Evolutionary conservation across 1,140 invertebrate genomes (phyloP), one percentile per base, ranked within the genome.

Genomic region (Euwallacea fornicatus): DNA sequence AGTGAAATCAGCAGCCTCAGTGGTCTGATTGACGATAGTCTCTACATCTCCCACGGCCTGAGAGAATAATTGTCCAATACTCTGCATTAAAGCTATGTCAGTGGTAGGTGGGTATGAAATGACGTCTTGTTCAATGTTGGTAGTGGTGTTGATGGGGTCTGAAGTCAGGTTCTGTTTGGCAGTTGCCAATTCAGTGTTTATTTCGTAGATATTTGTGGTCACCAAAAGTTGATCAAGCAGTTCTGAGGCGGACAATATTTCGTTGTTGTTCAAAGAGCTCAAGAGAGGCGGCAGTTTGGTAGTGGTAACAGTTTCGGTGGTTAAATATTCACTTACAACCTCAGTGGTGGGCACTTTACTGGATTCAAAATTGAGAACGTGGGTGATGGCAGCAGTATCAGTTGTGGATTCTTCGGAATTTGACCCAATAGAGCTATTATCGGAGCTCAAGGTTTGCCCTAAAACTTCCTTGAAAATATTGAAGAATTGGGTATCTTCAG

Each of bases 201-300:
- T 78, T 69, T 78, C 75, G 62, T 79, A 78, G 54, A 78, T 77
- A 63, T 78, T 78, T 7, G 77, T 78, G 7, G 78, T 78, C 8
- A 75, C 71, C 42, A 78, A 54, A 6, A 79, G 56, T 61, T 79
- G 72, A 60, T 78, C 66, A 8, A 76, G 63, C 10, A 74, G 13
- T 42, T 71, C 73, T 21, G 73, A 69, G 6, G 75, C 63, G n/a
- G 73, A 71, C 33, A 67, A 9, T 46, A 67, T 74, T 15, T 74
- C 63, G 8, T 70, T 64, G 7, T 71, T 41, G 43, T 56, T 68
- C 42, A 71, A 42, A 10, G 69, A 65, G 21, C 53, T 55, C 21
- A 71, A 44, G 41, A 71, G 21, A 0, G 69, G 62, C 11, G 69
- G 69, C 42, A 71, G 13, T 42, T 59, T 59, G 0, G 69, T 71